Evolutionary conservation across 2,888 invertebrate genomes (phyloP).

Genomic region (Dilophus febrilis): DNA sequence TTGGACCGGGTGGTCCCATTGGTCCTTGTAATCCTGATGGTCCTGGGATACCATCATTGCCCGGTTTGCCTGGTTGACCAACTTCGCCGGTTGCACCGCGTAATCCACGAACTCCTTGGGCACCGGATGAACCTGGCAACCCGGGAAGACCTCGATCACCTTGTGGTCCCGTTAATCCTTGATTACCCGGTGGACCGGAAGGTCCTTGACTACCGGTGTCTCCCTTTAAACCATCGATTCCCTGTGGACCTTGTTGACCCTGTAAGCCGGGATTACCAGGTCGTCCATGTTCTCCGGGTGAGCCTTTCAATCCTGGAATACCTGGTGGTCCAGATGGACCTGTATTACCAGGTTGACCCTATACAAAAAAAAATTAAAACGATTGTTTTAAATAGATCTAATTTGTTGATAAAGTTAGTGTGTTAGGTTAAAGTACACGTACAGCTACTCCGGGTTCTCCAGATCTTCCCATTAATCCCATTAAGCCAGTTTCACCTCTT

Average conservation of each 20-base stretch:
- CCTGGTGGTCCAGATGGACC: slow-evolving; percentile 32
- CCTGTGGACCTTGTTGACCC: slow-evolving; percentile 51
- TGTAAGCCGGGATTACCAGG: slow-evolving; percentile 47
- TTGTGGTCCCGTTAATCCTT: slow-evolving; percentile 33
- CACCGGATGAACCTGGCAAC: slow-evolving; percentile 19
- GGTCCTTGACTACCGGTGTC: slow-evolving; percentile 43
- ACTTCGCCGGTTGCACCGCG: slow-evolving; percentile 41
- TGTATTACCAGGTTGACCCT: slow-evolving; percentile 35
- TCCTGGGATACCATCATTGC: slow-evolving; percentile 55
- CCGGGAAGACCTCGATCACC: slow-evolving; percentile 17
- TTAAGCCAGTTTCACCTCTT: slow-evolving; percentile 56
- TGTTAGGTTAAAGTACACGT: slow-evolving; percentile 20
- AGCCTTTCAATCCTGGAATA: slow-evolving; percentile 45
- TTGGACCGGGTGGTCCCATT: slow-evolving; percentile 36
- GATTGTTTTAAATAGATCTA: no score
- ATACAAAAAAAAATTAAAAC: no score
- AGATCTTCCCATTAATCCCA: slow-evolving; percentile 61
- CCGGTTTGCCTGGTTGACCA: slow-evolving; percentile 54
- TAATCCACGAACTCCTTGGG: slow-evolving; percentile 16
- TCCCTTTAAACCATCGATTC: slow-evolving; percentile 47
- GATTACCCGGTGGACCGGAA: slow-evolving; percentile 42
- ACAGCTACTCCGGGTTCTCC: slow-evolving; percentile 58
- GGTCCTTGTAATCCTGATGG: slow-evolving; percentile 46
- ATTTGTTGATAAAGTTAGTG: no score
- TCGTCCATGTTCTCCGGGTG: slow-evolving; percentile 53